Base-by-base conservation (phyloP, 2,888 invertebrate genomes). In the Stenodera caucasica region DNA sequence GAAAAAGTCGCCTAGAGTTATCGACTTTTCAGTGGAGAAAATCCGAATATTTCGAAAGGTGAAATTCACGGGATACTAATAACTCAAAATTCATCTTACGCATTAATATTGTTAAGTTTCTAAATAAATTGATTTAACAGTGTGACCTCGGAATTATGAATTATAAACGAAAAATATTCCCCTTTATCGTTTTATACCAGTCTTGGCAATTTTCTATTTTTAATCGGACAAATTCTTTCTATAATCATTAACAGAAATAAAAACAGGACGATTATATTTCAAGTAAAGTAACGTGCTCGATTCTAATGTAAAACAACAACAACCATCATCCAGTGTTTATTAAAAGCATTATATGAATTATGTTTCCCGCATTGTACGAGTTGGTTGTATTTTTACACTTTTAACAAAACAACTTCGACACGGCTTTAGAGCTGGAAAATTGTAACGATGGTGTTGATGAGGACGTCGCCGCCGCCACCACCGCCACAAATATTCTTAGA, bases 311-410 rank as follows among this genome's bases (percentile, higher is more conserved):
- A 68, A 69, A 63, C 69, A 71, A 70, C 71, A 75, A 75, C 71
- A 69, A 74, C 71, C 68, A 66, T 69, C 67, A 60, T 63, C 58
- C 64, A 58, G 55, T 67, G 65, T 68, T 72, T 73, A 72, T 71
- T 71, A 74, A 72, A 71, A 71, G 69, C 67, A 15, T 67, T 71
- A 73, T 75, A n/a, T n/a, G 73, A 75, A 72, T 74, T 75, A 75
- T 75, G 72, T 70, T 71, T 70, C 70, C 71, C 72, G 71, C 68
- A 71, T 74, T 74, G 72, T 53, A 53, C 37, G 6, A 40, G 15
- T 40, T 72, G 64, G 57, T 63, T 67, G 68, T 73, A 72, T 74
- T 72, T 74, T 73, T 71, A 72, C 67, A 61, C 63, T 59, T 58
- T 62, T 55, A 59, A 54, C 53, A 57, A 61, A 40, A 57, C 63